phyloP scores from a whole-genome alignment of 2,797 vertebrate genomes.

The Hypotaenidia okinawae region DNA sequence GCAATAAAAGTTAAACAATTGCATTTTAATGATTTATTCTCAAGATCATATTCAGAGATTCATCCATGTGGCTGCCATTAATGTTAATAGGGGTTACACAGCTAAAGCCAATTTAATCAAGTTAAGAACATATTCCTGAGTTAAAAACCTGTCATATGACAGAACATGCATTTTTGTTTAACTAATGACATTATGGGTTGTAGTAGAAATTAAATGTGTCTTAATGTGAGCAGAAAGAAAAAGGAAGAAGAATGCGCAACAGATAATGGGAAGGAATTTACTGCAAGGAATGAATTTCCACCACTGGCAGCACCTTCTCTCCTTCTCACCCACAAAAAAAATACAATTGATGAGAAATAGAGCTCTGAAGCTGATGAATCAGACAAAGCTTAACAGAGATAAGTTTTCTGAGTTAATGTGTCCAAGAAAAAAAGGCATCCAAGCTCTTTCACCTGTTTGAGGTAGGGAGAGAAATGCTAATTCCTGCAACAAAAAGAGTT shows the following conservation, averaged over 20 bases:
- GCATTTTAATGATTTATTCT: slow-evolving; percentile 42
- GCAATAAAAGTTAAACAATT: slow-evolving; percentile 55
- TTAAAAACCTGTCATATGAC: slow-evolving; percentile 44
- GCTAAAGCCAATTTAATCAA: slow-evolving; percentile 61
- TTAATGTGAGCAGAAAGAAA: neutral
- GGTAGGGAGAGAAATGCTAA: neutral
- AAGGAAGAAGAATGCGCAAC: neutral
- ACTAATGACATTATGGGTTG: slow-evolving; percentile 55
- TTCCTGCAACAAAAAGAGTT: neutral
- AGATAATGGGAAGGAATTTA: neutral
- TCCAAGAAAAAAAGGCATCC: neutral
- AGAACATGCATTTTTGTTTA: slow-evolving; percentile 55
- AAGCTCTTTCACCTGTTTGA: neutral
- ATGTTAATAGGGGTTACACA: slow-evolving; percentile 60
- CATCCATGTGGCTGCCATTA: slow-evolving; percentile 38
- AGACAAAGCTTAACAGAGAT: neutral
- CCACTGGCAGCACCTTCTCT: neutral
- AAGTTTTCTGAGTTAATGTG: neutral
- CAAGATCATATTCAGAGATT: slow-evolving; percentile 35
- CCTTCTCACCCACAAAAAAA: neutral
- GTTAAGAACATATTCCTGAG: slow-evolving; percentile 31
- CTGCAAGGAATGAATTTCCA: neutral
- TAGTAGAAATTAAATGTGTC: neutral
- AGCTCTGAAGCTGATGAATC: neutral
- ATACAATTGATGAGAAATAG: neutral